Base-by-base conservation (phyloP, 2,113 vertebrate species). In the Scomber scombrus region DNA sequence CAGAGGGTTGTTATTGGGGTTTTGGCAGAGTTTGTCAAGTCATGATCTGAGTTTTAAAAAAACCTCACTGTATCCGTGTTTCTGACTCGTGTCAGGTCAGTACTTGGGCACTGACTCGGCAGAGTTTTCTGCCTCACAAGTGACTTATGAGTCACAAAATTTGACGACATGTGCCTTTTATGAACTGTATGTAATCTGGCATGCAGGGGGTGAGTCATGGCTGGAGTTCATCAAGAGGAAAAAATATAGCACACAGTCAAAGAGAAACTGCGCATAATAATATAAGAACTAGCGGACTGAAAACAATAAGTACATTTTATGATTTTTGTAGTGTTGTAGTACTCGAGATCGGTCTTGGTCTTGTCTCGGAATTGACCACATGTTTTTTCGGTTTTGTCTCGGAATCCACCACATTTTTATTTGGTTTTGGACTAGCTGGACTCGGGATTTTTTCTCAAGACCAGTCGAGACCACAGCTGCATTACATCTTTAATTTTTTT, bases 161-260 rank as follows among this genome's bases (percentile, higher is more conserved):
- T 63, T 81, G 66, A 81, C 54, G 16, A 72, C 73, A 67, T 46
- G 26, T 80, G 70, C 77, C 31, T 70, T 45, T 55, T 9, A 2
- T 76, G 55, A 78, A 57, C 29, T 77, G 34, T 58, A 66, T 19
- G 75, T 82, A 67, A 82, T 80, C 16, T 77, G 57, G 49, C 14
- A 2, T 11, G 54, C 67, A 65, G 40, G 1, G 19, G 11, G 10
- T 82, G 82, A 75, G 29, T 68, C 85, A 74, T 60, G 60, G 45
- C 40, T 45, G 52, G 70, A 68, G 46, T 61, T 66, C 55, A 72
- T 62, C 15, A 45, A 50, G 43, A 52, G 31, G 3, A 26, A 9
- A 6, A 47, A 70, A 67, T 31, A 5, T 5, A 3, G 6, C 11
- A 68, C 12, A 62, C 14, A 23, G 11, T 31, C 13, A 23, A 51